Evolutionary conservation across 1,140 invertebrate species (phyloP).

Genomic region (Drosophila tropicalis): DNA sequence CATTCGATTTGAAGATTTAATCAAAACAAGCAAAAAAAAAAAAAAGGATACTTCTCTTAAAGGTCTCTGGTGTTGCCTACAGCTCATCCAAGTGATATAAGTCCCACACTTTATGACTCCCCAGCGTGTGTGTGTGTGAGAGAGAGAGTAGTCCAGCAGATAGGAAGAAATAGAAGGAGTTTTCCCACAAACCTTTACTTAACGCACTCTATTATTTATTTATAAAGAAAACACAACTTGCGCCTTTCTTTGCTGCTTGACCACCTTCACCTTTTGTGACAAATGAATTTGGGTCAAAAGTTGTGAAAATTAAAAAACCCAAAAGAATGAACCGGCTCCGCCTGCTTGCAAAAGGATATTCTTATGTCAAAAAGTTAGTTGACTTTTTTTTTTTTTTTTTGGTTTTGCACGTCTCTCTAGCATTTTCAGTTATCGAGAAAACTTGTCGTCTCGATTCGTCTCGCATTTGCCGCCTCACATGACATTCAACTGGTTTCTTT

Average conservation of each 20-base stretch:
- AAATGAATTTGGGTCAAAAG: constrained; percentile 80
- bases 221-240: constrained; percentile 49
- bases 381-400: not conserved
- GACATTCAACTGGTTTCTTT: constrained; percentile 69
- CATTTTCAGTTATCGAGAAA: constrained; percentile 3
- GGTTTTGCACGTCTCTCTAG: not conserved
- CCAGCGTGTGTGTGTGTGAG: not conserved
- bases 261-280: constrained; percentile 54
- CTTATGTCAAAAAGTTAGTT: constrained; percentile 4
- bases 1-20: not conserved
- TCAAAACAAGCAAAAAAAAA: not conserved
- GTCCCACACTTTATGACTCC: constrained; percentile 1
- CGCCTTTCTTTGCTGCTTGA: constrained; percentile 53
- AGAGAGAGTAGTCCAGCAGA: too few species aligned
- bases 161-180: too few species aligned
- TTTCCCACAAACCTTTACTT: constrained; percentile 15
- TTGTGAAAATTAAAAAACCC: constrained; percentile 71
- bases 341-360: not conserved
- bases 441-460: constrained; percentile 55
- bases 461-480: constrained; percentile 52
- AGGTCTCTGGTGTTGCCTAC: not conserved
- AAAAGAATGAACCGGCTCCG: constrained; percentile 1
- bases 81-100: constrained; percentile 6
- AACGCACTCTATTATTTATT: constrained; percentile 69
- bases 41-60: not conserved